Evolutionary conservation across 2,888 invertebrate species (phyloP), one percentile per base, ranked within the genome.

Genomic region (Trachelus iudaicus): DNA sequence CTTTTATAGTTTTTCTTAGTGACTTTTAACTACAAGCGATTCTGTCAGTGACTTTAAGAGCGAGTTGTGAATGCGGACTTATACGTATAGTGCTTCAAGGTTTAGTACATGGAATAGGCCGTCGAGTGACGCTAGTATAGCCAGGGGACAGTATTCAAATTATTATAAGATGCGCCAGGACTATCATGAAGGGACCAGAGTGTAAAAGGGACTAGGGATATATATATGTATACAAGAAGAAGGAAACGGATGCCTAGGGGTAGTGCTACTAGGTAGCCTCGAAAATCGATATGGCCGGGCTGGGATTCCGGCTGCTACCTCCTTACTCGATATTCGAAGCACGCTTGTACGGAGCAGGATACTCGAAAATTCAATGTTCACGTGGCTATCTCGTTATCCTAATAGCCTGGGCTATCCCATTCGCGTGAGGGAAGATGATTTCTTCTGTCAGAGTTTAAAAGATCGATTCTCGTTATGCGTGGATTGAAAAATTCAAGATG

Each of bases 201-300:
- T 78, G 79, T 69, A 34, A 79, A 76, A 79, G 80, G 78, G 77
- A 35, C 34, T 69, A 69, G 33, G 34, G 33, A 12, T 35, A 35
- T 35, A 35, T 35, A 69, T 15, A 34, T 30, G 0, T 71, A 1
- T 37, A n/a, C 11, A 73, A 23, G 75, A 68, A 33, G 73, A 56
- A 56, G 75, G 82, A 77, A 81, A 83, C 81, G 75, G 77, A 80
- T 81, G 77, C 82, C 78, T 73, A 73, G 81, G 73, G 73, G 77
- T 81, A 81, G 56, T 56, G 56, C 56, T 56, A 15, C 56, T 56
- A 80, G 81, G 80, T 80, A 56, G 56, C 78, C 83, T 85, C 85
- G 80, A 85, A 85, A 85, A 85, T 85, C 85, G 82, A 85, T 85
- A 85, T 81, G 80, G 73, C 75, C 74, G 78, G 71, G 69, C 76